These are phyloP conservation scores for Pyrocephalus nanus DNA, from an alignment of 2,797 vertebrate genomes.

Conservation along the genomic window DNA sequence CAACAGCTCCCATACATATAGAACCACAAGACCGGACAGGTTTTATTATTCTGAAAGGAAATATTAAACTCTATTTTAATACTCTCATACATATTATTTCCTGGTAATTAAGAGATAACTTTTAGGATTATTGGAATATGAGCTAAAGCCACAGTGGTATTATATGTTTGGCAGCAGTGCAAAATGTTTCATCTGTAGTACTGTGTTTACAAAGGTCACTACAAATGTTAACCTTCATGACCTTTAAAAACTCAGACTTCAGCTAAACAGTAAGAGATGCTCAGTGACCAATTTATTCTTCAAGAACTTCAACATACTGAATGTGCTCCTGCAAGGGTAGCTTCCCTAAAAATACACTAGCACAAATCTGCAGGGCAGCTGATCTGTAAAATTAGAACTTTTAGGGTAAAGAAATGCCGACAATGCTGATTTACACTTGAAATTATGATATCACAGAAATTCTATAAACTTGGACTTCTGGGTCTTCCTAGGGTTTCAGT, in stretches of 20 bases:
- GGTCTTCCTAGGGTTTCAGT: background rate
- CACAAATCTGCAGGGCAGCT: background rate
- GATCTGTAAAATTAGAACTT: background rate
- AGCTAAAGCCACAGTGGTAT: background rate
- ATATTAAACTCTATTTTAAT: background rate
- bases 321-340: background rate
- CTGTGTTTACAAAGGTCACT: constrained; percentile 44
- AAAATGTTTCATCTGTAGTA: background rate
- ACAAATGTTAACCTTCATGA: constrained; percentile 44
- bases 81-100: background rate
- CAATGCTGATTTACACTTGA: background rate
- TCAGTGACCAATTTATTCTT: constrained; percentile 15
- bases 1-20: background rate
- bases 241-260: constrained; percentile 46
- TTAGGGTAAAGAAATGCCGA: background rate
- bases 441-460: background rate
- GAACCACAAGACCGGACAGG: background rate
- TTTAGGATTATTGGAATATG: background rate
- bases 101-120: background rate
- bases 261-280: background rate
- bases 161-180: background rate
- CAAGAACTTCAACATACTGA: background rate
- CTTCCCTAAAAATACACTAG: background rate
- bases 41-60: background rate
- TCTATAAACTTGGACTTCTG: background rate